Percentiles rank a stretch among this genome's conserved stretches.
Evolutionary conservation across 2,113 vertebrate genomes (phyloP).

Genomic region (Misgurnus mizolepis): DNA sequence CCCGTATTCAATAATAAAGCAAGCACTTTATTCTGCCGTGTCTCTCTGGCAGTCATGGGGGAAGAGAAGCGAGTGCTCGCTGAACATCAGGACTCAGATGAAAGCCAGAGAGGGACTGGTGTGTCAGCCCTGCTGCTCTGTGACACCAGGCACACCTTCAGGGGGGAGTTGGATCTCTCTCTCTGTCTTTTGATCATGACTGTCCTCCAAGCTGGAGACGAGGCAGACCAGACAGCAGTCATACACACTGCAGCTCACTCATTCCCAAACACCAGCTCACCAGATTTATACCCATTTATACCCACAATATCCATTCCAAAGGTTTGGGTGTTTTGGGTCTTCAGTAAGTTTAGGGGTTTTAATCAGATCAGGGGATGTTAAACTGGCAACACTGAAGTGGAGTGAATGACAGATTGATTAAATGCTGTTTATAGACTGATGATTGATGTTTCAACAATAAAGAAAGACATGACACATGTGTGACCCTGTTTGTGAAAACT

Average conservation of each 20-base stretch:
- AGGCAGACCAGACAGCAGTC: slow-evolving; percentile 50
- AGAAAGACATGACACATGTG: no score
- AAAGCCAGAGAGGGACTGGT: slow-evolving; percentile 49
- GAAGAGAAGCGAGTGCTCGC: slow-evolving; percentile 32
- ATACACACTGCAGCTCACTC: slow-evolving; percentile 36
- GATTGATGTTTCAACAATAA: no score
- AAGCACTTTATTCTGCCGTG: slow-evolving; percentile 39
- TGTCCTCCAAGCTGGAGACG: slow-evolving; percentile 60
- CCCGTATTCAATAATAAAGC: slow-evolving; percentile 35
- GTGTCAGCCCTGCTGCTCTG: slow-evolving; percentile 48
- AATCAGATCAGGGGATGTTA: no score
- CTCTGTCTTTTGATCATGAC: slow-evolving; percentile 67
- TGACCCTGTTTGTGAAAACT: no score
- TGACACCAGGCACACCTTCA: slow-evolving; percentile 60
- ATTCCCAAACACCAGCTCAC: slow-evolving; percentile 29
- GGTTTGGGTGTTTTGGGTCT: no score
- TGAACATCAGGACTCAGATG: slow-evolving; percentile 33
- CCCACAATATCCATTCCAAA: no score
- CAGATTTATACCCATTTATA: neutral
- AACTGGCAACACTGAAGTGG: no score
- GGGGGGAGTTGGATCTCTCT: slow-evolving; percentile 49
- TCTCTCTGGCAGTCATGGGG: slow-evolving; percentile 49
- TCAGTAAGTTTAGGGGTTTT: no score
- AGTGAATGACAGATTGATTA: no score
- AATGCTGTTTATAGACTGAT: no score